Evolutionary conservation across 2,888 invertebrate species (phyloP).

Genomic region (Scaptomyza polygonia): DNA sequence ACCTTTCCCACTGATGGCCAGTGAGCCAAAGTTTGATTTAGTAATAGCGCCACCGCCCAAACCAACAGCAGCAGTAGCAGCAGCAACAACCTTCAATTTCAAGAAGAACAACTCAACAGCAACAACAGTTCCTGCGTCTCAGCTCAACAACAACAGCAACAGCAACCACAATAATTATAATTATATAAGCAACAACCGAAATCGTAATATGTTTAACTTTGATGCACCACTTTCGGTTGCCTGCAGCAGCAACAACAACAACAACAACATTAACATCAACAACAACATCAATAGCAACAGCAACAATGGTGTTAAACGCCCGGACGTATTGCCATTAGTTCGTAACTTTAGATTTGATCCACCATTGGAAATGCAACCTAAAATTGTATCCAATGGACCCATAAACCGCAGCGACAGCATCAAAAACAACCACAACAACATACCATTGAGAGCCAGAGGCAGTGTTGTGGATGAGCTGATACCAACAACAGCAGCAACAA

Average conservation of each 20-base stretch:
- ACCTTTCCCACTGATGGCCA: conserved; percentile 82
- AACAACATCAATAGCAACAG: neutral
- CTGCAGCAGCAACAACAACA: conserved; percentile 43
- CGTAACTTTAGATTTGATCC: conserved; percentile 87
- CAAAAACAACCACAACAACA: conserved; percentile 5
- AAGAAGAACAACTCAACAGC: neutral
- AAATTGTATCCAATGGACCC: conserved; percentile 21
- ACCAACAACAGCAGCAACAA: conserved; percentile 21
- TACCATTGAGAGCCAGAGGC: conserved; percentile 64
- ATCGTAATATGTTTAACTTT: conserved; percentile 75
- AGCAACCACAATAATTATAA: too few species aligned
- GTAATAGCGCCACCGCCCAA: conserved; percentile 41
- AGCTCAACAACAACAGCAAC: neutral
- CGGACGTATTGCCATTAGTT: too few species aligned
- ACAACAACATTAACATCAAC: neutral
- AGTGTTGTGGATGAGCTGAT: conserved; percentile 84
- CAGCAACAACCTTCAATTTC: conserved; percentile 1
- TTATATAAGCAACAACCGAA: neutral
- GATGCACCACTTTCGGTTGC: conserved; percentile 84
- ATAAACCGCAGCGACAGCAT: conserved; percentile 15
- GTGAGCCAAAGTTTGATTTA: conserved; percentile 83
- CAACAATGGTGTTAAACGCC: neutral
- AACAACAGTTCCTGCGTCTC: neutral
- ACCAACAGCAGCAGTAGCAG: neutral
- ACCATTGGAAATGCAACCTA: conserved; percentile 82